A percentile compares a stretch with the other conserved stretches of the same genome.
phyloP scores from a whole-genome alignment of 2,888 invertebrate genomes.

The Callinectes sapidus region DNA sequence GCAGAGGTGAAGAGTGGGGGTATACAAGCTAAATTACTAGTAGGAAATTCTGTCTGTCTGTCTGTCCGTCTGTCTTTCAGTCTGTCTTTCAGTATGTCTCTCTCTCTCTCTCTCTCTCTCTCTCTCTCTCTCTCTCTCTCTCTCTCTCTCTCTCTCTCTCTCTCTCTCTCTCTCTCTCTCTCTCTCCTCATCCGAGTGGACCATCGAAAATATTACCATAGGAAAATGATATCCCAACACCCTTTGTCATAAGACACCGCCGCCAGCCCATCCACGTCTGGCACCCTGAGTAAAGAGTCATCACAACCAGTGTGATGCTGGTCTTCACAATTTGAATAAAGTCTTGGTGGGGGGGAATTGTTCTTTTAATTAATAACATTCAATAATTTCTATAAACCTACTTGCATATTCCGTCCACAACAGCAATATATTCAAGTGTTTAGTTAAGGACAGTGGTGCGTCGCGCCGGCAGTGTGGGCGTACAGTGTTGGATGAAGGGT shows the following conservation, averaged over 20 bases:
- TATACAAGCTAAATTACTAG: too few relatives aligned
- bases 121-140: too few relatives aligned
- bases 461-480: slow-evolving; percentile 1
- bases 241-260: neutral
- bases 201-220: neutral
- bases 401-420: neutral
- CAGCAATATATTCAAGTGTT: neutral
- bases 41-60: too few relatives aligned
- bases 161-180: too few relatives aligned
- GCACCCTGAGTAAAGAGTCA: neutral
- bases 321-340: neutral
- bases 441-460: neutral
- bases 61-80: too few relatives aligned
- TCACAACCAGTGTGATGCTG: neutral
- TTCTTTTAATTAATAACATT: neutral
- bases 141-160: too few relatives aligned
- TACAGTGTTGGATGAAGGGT: neutral
- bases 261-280: neutral
- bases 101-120: too few relatives aligned
- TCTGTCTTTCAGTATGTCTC: too few relatives aligned
- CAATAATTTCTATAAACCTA: neutral
- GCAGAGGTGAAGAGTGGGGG: neutral
- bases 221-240: neutral
- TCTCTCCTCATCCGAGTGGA: too few relatives aligned
- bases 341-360: neutral